These are phyloP conservation scores for Cephus pygmeus DNA, from an alignment of 2,888 invertebrate genomes.

Conservation along the genomic window DNA sequence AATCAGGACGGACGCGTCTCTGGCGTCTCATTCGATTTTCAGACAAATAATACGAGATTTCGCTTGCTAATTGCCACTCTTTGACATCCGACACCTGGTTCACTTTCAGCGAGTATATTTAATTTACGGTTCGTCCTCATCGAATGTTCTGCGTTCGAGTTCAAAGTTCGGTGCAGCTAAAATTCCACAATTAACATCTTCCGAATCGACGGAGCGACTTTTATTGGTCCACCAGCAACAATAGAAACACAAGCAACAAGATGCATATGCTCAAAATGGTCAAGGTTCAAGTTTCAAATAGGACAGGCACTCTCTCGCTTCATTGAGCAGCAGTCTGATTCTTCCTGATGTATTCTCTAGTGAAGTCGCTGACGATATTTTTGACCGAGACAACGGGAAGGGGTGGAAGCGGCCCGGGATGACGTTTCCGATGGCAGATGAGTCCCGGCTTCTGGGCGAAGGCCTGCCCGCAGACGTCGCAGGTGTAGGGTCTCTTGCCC, in stretches of 20 bases:
- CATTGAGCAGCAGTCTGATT: background rate
- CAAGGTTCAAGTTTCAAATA: no score
- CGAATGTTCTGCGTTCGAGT: background rate
- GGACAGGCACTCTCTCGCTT: no score
- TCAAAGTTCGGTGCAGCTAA: background rate
- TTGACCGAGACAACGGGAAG: conserved; percentile 19
- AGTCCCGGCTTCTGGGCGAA: conserved; percentile 21
- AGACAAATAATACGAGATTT: background rate
- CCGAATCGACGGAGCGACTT: background rate
- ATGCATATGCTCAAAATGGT: no score
- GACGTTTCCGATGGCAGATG: conserved; percentile 20
- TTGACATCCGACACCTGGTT: background rate
- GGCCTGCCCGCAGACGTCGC: conserved; percentile 18
- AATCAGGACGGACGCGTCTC: background rate
- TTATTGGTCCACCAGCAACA: background rate
- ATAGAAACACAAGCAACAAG: background rate
- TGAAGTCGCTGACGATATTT: conserved; percentile 19
- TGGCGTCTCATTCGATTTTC: background rate
- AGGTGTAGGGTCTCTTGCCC: conserved; percentile 20
- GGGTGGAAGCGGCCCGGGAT: conserved; percentile 19
- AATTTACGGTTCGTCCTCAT: background rate
- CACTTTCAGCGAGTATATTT: background rate
- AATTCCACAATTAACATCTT: background rate
- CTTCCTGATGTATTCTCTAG: conserved; percentile 22
- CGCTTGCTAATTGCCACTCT: background rate